Evolutionary conservation across 2,113 vertebrate genomes (phyloP).

Genomic region (Psammodynastes pulverulentus): DNA sequence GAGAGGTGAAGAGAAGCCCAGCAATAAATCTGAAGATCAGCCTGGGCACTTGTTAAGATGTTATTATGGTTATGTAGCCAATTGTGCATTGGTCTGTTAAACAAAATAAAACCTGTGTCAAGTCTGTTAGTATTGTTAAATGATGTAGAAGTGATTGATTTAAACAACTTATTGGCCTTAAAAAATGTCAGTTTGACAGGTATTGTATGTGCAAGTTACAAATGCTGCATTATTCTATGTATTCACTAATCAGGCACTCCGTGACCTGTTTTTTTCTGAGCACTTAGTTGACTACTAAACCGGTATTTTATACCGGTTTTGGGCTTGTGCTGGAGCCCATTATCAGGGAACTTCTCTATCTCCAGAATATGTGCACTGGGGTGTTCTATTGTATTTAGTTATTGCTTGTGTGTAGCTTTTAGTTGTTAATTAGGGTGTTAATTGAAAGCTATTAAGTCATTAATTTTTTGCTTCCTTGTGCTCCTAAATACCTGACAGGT

Average conservation of each 20-base stretch:
- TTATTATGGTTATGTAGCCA: constrained; percentile 1
- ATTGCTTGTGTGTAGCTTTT: background rate
- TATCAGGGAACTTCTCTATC: background rate
- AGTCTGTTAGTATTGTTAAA: constrained; percentile 23
- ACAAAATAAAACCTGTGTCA: constrained; percentile 21
- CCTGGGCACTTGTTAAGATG: constrained; percentile 10
- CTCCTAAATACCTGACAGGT: background rate
- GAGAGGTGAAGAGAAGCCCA: constrained; percentile 26
- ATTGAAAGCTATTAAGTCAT: background rate
- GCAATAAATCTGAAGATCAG: constrained; percentile 35
- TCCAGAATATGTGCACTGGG: background rate
- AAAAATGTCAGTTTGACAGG: background rate
- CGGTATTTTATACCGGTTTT: background rate
- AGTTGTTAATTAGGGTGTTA: background rate
- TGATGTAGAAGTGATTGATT: background rate
- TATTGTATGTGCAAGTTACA: background rate
- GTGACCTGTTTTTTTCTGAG: no score
- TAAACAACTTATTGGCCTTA: constrained; percentile 2
- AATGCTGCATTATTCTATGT: background rate
- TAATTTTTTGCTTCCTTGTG: background rate
- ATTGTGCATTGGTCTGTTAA: constrained; percentile 22
- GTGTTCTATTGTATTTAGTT: background rate
- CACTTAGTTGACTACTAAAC: background rate
- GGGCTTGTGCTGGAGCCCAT: background rate
- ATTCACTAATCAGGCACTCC: constrained; percentile 1